phyloP scores from a whole-genome alignment of 2,797 vertebrate genomes.

The Coendou prehensilis region DNA sequence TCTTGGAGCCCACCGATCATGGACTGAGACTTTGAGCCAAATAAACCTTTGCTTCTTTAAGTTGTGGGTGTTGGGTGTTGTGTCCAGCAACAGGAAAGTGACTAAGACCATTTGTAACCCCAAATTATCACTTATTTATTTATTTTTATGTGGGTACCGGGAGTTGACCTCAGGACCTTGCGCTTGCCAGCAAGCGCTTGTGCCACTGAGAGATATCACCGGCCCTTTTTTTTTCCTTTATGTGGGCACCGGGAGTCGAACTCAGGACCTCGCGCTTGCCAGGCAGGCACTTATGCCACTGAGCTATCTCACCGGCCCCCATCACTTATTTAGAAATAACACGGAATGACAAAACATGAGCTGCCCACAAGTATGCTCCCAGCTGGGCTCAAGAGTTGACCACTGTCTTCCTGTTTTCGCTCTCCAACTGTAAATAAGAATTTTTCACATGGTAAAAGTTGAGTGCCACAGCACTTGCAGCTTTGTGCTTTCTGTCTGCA shows the following conservation, averaged over 20 bases:
- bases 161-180: too few species aligned
- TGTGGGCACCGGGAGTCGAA: too few species aligned
- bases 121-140: background rate
- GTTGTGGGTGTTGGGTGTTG: background rate
- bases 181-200: too few species aligned
- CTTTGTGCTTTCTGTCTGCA: background rate
- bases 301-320: too few species aligned
- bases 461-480: background rate
- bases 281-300: too few species aligned
- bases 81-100: background rate
- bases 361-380: background rate
- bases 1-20: background rate
- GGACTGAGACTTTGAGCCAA: background rate
- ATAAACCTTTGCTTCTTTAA: background rate
- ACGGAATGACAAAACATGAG: background rate
- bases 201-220: too few species aligned
- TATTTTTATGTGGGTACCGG: too few species aligned
- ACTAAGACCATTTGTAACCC: background rate
- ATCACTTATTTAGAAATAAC: background rate
- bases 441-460: background rate
- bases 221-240: too few species aligned
- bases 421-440: background rate
- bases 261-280: too few species aligned
- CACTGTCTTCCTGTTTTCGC: background rate
- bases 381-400: background rate